Conservation (phyloP, 1,140 invertebrate genomes). For the Drosophila santomea region DNA sequence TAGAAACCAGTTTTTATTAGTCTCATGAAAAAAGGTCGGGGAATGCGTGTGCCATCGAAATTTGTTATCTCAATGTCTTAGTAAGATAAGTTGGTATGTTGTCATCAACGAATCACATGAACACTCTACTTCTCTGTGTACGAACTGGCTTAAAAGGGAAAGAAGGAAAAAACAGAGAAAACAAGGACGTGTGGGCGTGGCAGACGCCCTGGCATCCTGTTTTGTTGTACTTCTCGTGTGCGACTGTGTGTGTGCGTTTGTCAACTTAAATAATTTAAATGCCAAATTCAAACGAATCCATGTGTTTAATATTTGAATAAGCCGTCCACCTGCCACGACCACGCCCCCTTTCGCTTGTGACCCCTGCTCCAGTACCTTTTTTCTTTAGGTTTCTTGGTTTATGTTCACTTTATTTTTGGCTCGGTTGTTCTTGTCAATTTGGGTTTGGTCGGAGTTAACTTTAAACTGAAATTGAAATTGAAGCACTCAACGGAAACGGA, state of each 20-base stretch:
- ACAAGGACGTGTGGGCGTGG: slow-evolving; percentile 61
- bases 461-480: slow-evolving; percentile 48
- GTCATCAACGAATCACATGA: not conserved
- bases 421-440: slow-evolving; percentile 50
- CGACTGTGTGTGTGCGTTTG: slow-evolving; percentile 47
- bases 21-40: too few species aligned
- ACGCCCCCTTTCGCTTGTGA: slow-evolving; percentile 16
- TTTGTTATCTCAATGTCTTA: too few species aligned
- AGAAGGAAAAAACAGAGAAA: slow-evolving; percentile 32
- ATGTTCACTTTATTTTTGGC: slow-evolving; percentile 36
- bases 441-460: slow-evolving; percentile 48
- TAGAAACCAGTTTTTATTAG: too few species aligned
- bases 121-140: slow-evolving; percentile 29
- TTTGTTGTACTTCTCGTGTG: slow-evolving; percentile 14
- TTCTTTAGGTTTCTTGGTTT: slow-evolving; percentile 11
- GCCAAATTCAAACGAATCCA: slow-evolving; percentile 74
- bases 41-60: too few species aligned
- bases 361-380: slow-evolving; percentile 27
- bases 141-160: slow-evolving; percentile 50
- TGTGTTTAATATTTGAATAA: slow-evolving; percentile 76
- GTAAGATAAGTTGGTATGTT: not conserved
- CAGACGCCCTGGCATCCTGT: slow-evolving; percentile 41
- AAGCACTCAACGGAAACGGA: slow-evolving; percentile 57
- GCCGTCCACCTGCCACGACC: slow-evolving; percentile 23
- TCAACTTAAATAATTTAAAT: slow-evolving; percentile 83